Conservation (phyloP, 2,888 invertebrate species). For the Drosophila hamatofila region DNA sequence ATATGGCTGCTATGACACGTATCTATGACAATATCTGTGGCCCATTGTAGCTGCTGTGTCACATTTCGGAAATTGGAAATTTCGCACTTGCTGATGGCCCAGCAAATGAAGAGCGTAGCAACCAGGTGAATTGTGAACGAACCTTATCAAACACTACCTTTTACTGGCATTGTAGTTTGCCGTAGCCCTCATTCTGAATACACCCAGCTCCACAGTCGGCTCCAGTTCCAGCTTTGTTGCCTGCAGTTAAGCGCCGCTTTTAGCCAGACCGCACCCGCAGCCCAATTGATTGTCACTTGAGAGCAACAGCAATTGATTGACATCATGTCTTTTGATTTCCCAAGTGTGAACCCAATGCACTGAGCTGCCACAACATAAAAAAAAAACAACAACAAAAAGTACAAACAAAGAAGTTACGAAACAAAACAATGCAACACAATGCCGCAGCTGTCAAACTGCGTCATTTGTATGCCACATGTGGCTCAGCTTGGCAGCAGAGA, state of each 20-base stretch:
- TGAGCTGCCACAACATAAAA: conserved; percentile 7
- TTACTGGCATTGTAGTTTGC: conserved; percentile 16
- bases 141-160: conserved; percentile 25
- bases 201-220: not conserved
- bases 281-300: conserved; percentile 44
- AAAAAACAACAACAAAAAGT: not conserved
- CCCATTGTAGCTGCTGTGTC: conserved; percentile 68
- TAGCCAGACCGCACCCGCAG: conserved; percentile 32
- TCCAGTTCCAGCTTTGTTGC: not conserved
- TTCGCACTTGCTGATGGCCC: conserved; percentile 83
- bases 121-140: conserved; percentile 36
- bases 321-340: conserved; percentile 74
- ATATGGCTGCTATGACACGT: conserved; percentile 19
- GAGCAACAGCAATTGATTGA: conserved; percentile 42
- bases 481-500: conserved; percentile 4
- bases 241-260: conserved; percentile 12
- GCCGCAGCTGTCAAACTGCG: conserved; percentile 17
- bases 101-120: conserved; percentile 22
- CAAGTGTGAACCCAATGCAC: conserved; percentile 58
- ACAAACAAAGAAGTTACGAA: conserved; percentile 5
- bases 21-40: conserved; percentile 51
- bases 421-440: conserved; percentile 15
- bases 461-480: conserved; percentile 22
- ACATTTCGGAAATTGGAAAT: conserved; percentile 85
- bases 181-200: conserved; percentile 24